Percentiles rank a stretch among this genome's conserved stretches.
Evolutionary conservation across 2,888 invertebrate species (phyloP).

Genomic region (Escarpia spicata): DNA sequence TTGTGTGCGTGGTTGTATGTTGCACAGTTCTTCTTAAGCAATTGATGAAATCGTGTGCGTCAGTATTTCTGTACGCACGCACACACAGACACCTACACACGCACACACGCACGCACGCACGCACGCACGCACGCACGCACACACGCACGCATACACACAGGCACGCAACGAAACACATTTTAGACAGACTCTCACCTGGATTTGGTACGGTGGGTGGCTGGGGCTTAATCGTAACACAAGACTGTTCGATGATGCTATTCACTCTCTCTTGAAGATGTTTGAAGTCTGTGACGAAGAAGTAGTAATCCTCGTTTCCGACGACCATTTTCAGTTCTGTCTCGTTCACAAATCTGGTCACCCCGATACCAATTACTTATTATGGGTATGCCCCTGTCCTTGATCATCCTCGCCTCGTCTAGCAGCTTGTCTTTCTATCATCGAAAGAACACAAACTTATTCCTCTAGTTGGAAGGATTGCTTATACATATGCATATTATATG

Average conservation of each 20-base stretch:
- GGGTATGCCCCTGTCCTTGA: neutral
- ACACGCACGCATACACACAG: too few species aligned
- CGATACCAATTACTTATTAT: neutral
- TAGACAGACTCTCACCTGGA: neutral
- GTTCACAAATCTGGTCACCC: neutral
- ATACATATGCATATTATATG: too few species aligned
- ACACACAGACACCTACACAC: too few species aligned
- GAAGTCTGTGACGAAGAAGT: neutral
- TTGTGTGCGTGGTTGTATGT: too few species aligned
- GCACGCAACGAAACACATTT: too few species aligned
- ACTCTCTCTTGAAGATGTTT: neutral
- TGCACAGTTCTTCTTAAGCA: too few species aligned
- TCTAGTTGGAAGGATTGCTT: too few species aligned
- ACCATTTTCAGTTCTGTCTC: neutral
- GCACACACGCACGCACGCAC: too few species aligned
- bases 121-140: too few species aligned
- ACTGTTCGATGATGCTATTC: neutral
- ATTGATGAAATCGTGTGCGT: too few species aligned
- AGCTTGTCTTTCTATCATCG: neutral
- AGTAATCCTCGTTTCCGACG: neutral
- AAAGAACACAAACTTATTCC: neutral
- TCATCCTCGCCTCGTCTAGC: neutral
- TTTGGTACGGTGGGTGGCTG: neutral
- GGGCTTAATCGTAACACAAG: neutral
- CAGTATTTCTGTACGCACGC: too few species aligned